Evolutionary conservation across 37 sponge, comb jelly and placozoan genomes (phyloP), one percentile per base, ranked within the genome.

Genomic region (Cliona cf. orientalis): DNA sequence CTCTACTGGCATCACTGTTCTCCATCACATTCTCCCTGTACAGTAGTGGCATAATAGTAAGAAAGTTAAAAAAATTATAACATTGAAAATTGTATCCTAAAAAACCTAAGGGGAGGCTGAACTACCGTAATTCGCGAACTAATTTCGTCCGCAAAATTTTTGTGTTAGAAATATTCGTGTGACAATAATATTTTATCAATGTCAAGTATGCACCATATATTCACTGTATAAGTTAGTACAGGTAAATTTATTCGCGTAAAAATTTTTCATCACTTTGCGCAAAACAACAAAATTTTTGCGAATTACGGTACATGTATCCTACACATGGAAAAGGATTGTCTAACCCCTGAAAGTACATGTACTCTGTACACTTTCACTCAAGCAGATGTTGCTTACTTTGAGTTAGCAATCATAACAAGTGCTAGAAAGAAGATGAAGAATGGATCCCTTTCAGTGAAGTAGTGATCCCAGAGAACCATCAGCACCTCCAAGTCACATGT

Each of bases 371-470:
- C 84, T 31, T 23, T 42, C n/a, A 39, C 7, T 19, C n/a, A n/a
- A n/a, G n/a, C n/a, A n/a, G n/a, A n/a, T n/a, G n/a, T n/a, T n/a
- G n/a, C 92, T 85, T 63, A 94, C 92, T 94, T 97, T 11, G 97
- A 92, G 76, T 97, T 97, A 28, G 94, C 69, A 17, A 94, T 69
- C 80, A 94, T 89, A n/a, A 97, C 97, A 0, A 97, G 87, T 19
- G 88, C 85, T 2, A 97, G 86, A 71, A 95, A 97, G 80, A 97
- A 94, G 60, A 94, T 75, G 25, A 94, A 78, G 82, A 97, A 97
- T 25, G 97, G 97, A 62, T 97, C 95, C 38, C 84, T 79, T 57
- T 94, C 91, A 28, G 87, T 42, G 49, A 97, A 49, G 81, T 97
- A 97, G 42, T 73, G 67, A 32, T 92, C 93, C 97, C 97, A 97